Conservation (phyloP, 2,113 vertebrate species). For the Cephalopholis sonnerati region DNA sequence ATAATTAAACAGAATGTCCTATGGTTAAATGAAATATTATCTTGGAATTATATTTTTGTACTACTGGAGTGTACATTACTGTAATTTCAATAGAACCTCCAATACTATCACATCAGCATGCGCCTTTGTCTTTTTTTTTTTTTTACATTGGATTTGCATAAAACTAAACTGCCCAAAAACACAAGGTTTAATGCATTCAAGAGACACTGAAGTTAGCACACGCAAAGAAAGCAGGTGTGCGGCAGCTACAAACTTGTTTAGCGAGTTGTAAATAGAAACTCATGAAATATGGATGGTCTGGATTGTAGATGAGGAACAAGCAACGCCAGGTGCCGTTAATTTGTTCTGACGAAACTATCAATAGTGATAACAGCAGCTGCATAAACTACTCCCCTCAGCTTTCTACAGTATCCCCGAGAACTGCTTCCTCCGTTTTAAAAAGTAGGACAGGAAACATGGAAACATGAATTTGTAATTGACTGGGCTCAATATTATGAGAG, state of each 20-base stretch:
- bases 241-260: not conserved
- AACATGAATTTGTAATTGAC: conserved; percentile 10
- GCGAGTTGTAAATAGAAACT: conserved; percentile 40
- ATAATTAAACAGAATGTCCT: not conserved
- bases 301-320: conserved; percentile 39
- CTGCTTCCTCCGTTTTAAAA: conserved; percentile 17
- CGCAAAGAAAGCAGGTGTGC: conserved; percentile 22
- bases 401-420: not conserved
- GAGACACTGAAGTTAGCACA: not conserved
- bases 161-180: not conserved
- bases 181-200: not conserved
- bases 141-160: not conserved
- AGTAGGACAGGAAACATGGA: conserved; percentile 16
- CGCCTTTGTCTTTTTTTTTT: too few species aligned
- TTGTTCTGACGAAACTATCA: conserved; percentile 43
- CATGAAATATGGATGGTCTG: conserved; percentile 52
- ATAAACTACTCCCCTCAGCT: conserved; percentile 8
- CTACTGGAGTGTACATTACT: not conserved
- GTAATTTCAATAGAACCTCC: not conserved
- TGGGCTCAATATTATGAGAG: not conserved
- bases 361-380: conserved; percentile 33
- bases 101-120: not conserved
- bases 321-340: conserved; percentile 49
- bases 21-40: not conserved
- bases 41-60: not conserved